These are phyloP conservation scores for Plebejus anna DNA, from an alignment of 2,888 invertebrate genomes.

Conservation along the genomic window DNA sequence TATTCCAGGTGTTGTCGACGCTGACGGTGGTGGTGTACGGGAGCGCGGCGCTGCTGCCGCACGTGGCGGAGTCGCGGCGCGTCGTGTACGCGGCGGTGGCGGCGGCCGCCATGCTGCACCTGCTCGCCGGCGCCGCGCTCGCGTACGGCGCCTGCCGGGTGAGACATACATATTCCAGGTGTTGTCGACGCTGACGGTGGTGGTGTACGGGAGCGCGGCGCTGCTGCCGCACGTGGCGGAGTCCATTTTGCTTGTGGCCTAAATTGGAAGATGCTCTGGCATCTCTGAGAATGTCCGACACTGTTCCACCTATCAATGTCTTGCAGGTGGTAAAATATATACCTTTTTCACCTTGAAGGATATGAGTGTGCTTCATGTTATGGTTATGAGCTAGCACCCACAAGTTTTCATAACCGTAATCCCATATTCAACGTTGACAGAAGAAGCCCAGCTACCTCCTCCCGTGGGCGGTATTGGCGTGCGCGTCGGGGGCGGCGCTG, in stretches of 20 bases:
- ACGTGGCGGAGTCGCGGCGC: slow-evolving; percentile 35
- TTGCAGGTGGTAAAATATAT: no score
- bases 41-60: slow-evolving; percentile 45
- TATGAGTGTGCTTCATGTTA: no score
- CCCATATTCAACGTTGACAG: slow-evolving; percentile 41
- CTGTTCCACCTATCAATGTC: no score
- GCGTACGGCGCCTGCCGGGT: slow-evolving; percentile 58
- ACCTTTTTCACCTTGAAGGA: no score
- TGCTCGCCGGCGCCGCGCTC: slow-evolving; percentile 50
- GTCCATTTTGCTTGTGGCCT: neutral
- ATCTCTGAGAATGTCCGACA: no score
- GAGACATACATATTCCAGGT: slow-evolving; percentile 44
- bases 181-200: slow-evolving; percentile 42
- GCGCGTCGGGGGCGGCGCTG: slow-evolving; percentile 48
- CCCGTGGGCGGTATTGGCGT: slow-evolving; percentile 57
- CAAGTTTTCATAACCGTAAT: neutral
- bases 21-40: slow-evolving; percentile 48
- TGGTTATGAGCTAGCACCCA: no score
- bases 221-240: slow-evolving; percentile 40
- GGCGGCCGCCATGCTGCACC: slow-evolving; percentile 44
- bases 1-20: slow-evolving; percentile 49
- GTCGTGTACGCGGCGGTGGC: slow-evolving; percentile 42
- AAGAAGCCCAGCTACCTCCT: slow-evolving; percentile 50
- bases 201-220: slow-evolving; percentile 51
- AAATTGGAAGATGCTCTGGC: no score